A percentile compares a stretch with the other conserved stretches of the same genome.
Conservation (phyloP, 2,113 vertebrate species). For the Stercorarius parasiticus region DNA sequence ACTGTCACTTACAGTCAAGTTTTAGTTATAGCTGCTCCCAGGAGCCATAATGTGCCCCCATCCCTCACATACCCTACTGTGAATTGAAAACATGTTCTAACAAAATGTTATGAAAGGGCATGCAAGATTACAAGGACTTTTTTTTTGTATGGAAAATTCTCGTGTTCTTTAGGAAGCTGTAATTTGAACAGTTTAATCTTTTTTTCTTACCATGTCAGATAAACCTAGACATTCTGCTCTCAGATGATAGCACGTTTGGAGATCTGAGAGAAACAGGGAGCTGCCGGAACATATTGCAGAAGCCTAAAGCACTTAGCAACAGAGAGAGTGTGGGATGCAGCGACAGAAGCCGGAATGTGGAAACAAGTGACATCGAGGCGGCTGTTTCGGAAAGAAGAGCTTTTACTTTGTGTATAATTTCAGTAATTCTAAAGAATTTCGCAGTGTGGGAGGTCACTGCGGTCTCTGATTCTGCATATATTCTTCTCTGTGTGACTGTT, state of each 20-base stretch:
- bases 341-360: slow-evolving; percentile 39
- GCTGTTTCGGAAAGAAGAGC: slow-evolving; percentile 61
- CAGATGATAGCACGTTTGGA: slow-evolving; percentile 52
- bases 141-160: background rate
- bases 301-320: slow-evolving; percentile 78
- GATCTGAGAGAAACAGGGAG: slow-evolving; percentile 62
- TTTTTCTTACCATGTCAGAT: slow-evolving; percentile 26
- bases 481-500: background rate
- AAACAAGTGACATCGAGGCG: slow-evolving; percentile 66
- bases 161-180: slow-evolving; percentile 24
- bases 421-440: slow-evolving; percentile 60
- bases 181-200: slow-evolving; percentile 37
- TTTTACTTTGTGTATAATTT: slow-evolving; percentile 68
- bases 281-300: slow-evolving; percentile 72
- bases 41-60: background rate
- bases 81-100: slow-evolving; percentile 25
- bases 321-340: slow-evolving; percentile 73
- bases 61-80: background rate
- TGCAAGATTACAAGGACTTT: background rate
- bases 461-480: slow-evolving; percentile 35
- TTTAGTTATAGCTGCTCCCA: slow-evolving; percentile 6
- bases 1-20: slow-evolving; percentile 1
- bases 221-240: slow-evolving; percentile 51
- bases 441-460: slow-evolving; percentile 37
- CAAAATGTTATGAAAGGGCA: background rate